Evolutionary conservation across 1,140 invertebrate genomes (phyloP).

Genomic region (Apocrypta bakeri): DNA sequence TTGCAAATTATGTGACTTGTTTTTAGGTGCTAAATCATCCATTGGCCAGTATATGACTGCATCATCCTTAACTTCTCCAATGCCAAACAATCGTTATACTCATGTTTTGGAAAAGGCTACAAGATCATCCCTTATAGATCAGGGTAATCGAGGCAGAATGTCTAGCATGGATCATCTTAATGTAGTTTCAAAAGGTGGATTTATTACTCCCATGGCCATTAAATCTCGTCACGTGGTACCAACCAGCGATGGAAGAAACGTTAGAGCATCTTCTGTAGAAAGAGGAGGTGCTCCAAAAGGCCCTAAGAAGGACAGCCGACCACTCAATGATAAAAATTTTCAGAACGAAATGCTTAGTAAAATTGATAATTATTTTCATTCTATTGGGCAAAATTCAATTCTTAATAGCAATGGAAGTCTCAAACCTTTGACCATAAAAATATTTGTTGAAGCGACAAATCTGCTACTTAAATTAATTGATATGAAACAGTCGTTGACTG

Average conservation of each 20-base stretch:
- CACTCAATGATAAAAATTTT: slow-evolving; percentile 65
- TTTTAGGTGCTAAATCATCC: slow-evolving; percentile 43
- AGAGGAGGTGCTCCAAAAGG: slow-evolving; percentile 58
- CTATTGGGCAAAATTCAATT: slow-evolving; percentile 55
- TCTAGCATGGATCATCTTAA: slow-evolving; percentile 39
- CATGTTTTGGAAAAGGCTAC: slow-evolving; percentile 35
- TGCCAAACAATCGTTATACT: slow-evolving; percentile 44
- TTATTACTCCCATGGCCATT: slow-evolving; percentile 44
- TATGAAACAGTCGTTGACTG: slow-evolving; percentile 59
- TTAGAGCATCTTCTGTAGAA: slow-evolving; percentile 64
- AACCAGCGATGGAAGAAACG: slow-evolving; percentile 40
- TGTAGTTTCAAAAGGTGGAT: slow-evolving; percentile 53
- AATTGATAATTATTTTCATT: slow-evolving; percentile 64
- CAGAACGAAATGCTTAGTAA: slow-evolving; percentile 62
- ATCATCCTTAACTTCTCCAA: slow-evolving; percentile 37
- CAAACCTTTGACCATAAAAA: slow-evolving; percentile 67
- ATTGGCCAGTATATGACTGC: slow-evolving; percentile 38
- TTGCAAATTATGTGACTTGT: background rate
- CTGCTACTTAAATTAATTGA: slow-evolving; percentile 59
- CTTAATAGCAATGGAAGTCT: slow-evolving; percentile 66
- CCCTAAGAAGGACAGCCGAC: slow-evolving; percentile 64
- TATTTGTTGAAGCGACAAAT: slow-evolving; percentile 65
- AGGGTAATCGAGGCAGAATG: slow-evolving; percentile 19
- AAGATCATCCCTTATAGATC: slow-evolving; percentile 31
- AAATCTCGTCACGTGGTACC: slow-evolving; percentile 32